Percentiles rank a stretch among this genome's conserved stretches.
These are phyloP conservation scores for Bettongia penicillata DNA, from an alignment of 2,113 vertebrate genomes.

Conservation along the genomic window DNA sequence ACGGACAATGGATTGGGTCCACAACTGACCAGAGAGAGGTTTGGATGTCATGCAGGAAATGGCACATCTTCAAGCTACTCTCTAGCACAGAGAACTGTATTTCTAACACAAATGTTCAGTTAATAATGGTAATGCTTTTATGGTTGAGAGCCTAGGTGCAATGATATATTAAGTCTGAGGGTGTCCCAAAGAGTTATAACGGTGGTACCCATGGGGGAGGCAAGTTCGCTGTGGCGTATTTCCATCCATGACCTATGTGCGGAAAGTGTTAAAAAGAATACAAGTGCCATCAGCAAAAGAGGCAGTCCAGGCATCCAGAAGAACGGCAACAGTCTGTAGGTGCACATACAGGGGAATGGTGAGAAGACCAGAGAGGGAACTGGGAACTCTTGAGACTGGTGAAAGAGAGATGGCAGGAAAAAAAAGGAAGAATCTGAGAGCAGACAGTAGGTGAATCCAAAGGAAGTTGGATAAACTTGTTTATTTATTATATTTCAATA, in stretches of 20 bases:
- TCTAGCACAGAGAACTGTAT: not conserved
- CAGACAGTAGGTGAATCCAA: not conserved
- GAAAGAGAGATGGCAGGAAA: not conserved
- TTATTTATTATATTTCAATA: not conserved
- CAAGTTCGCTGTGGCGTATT: not conserved
- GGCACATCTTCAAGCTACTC: not conserved
- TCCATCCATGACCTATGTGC: not conserved
- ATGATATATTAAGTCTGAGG: not conserved
- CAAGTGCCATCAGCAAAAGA: not conserved
- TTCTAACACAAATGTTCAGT: not conserved
- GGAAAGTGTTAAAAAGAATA: not conserved
- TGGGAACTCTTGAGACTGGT: not conserved
- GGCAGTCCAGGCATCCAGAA: not conserved
- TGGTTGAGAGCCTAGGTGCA: not conserved
- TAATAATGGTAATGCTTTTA: not conserved
- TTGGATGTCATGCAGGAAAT: not conserved
- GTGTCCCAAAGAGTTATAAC: not conserved
- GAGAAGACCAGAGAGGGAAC: not conserved
- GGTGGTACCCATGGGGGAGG: not conserved
- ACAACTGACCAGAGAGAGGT: not conserved
- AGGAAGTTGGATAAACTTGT: not conserved
- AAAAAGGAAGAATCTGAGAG: not conserved
- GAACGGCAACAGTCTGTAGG: too few species aligned
- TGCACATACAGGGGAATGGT: not conserved
- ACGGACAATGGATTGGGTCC: not conserved